A percentile compares a stretch with the other conserved stretches of the same genome.
Evolutionary conservation across 2,113 vertebrate species (phyloP).

Genomic region (Crocuta crocuta): DNA sequence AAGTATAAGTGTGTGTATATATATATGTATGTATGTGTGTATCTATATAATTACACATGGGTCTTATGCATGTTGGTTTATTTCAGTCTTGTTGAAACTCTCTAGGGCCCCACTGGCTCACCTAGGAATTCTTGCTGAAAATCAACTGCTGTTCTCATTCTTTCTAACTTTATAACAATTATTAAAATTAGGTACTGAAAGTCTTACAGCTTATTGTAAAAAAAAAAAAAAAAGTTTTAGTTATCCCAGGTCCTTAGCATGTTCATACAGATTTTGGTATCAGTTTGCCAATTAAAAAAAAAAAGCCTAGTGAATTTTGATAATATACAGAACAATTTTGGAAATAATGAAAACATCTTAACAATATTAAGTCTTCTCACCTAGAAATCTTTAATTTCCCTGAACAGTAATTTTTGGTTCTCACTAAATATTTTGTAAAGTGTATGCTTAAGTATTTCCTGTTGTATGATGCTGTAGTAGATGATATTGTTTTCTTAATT

Average conservation of each 20-base stretch:
- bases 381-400: neutral
- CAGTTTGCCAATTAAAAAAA: neutral
- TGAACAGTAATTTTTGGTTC: neutral
- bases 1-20: neutral
- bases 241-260: neutral
- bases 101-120: neutral
- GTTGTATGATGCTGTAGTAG: neutral
- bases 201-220: neutral
- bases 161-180: neutral
- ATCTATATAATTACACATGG: neutral
- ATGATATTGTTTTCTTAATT: neutral
- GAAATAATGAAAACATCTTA: neutral
- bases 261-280: neutral
- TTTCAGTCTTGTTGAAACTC: neutral
- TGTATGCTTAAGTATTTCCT: neutral
- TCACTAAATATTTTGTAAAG: neutral
- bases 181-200: neutral
- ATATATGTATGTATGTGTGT: too few relatives aligned
- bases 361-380: neutral
- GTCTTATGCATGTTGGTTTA: neutral
- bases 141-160: neutral
- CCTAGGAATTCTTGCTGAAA: neutral
- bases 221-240: neutral
- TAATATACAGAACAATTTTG: neutral
- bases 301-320: neutral